Base-by-base conservation (phyloP, 1,140 invertebrate genomes). In the Drosophila subpulchrella region DNA sequence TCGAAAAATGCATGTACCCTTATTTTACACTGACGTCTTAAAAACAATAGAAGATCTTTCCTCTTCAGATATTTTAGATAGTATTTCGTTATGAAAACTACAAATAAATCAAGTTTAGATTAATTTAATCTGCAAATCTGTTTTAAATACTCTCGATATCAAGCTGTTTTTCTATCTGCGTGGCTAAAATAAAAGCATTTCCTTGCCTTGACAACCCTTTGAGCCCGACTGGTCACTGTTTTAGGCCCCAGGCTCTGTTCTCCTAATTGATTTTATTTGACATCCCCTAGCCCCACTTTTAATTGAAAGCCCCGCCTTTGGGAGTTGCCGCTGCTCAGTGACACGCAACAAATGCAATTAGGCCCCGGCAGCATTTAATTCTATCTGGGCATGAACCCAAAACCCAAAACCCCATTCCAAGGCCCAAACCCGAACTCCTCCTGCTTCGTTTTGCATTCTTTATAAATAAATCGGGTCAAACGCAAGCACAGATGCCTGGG, bases 401-500 rank as follows among this genome's bases (percentile, higher is more conserved):
- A 30, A 6, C 44, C 46, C 13, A 0, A 38, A 15, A 5, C 6
- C n/a, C 27, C 17, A 15, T 3, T n/a, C 39, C 39, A 15, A 42
- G n/a, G 2, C 53, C 8, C 32, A n/a, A 13, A 10, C 42, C 4
- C 34, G 13, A 36, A 36, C 46, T 65, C 63, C 60, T 20, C 38
- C 27, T 17, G 8, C 34, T 17, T 13, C 36, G 53, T 42, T 72
- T 36, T 38, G 42, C 44, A 57, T 57, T 76, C 57, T 65, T 75
- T 86, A 85, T 86, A 86, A 85, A 82, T 86, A 82, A 83, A 83
- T 83, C 68, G 66, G 56, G 68, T 84, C 76, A 72, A 75, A 78
- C 36, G 56, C 61, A 51, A 63, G 60, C 59, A 76, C 63, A 71
- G 54, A 44, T 44, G 20, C 39, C 55, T 32, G 38, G 15, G 6